phyloP scores from a whole-genome alignment of 2,113 vertebrate species.

The Syngnathus scovelli region DNA sequence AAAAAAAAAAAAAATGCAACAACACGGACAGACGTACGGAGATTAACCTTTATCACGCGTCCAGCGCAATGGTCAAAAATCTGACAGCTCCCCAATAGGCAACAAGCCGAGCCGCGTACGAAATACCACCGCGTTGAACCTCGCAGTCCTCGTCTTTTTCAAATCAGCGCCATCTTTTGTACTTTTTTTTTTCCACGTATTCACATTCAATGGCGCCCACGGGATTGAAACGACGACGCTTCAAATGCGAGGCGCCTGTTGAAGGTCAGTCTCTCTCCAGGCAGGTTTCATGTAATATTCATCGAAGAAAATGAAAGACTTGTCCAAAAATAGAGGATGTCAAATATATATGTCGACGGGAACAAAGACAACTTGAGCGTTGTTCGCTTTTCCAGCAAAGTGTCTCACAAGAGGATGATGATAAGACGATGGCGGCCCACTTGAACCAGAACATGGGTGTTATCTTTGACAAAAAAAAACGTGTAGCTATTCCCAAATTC shows the following conservation, averaged over 20 bases:
- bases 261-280: slow-evolving; percentile 60
- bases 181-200: slow-evolving; percentile 35
- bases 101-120: slow-evolving; percentile 43
- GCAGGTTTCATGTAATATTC: slow-evolving; percentile 64
- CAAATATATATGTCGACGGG: slow-evolving; percentile 15
- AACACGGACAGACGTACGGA: slow-evolving; percentile 33
- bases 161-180: slow-evolving; percentile 46
- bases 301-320: slow-evolving; percentile 66
- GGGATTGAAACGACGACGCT: slow-evolving; percentile 46
- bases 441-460: background rate
- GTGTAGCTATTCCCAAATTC: background rate
- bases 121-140: slow-evolving; percentile 60
- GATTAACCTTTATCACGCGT: slow-evolving; percentile 62
- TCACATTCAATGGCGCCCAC: slow-evolving; percentile 40
- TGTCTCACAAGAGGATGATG: slow-evolving; percentile 1
- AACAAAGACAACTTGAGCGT: background rate
- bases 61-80: slow-evolving; percentile 41
- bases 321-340: slow-evolving; percentile 51
- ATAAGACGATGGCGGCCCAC: background rate
- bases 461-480: background rate
- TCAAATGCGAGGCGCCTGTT: slow-evolving; percentile 49
- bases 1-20: too few species aligned
- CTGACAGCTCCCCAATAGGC: slow-evolving; percentile 61
- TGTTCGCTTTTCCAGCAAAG: slow-evolving; percentile 1
- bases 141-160: slow-evolving; percentile 39